Conservation (phyloP, 2,113 vertebrate species). For the Tachuris rubrigastra region DNA sequence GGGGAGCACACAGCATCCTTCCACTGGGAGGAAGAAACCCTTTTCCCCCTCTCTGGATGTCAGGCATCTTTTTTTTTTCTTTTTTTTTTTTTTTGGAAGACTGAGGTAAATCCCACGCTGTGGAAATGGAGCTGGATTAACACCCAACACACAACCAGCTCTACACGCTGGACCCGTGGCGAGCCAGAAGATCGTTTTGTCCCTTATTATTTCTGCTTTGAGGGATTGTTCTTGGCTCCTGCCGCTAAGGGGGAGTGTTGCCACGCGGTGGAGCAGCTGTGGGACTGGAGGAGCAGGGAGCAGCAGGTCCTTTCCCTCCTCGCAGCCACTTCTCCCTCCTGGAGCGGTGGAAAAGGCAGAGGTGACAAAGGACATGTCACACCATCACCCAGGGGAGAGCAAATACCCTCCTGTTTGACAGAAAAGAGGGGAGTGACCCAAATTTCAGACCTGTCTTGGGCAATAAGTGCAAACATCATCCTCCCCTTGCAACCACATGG, state of each 20-base stretch:
- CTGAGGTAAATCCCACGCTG: rapidly evolving
- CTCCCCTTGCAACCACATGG: rapidly evolving
- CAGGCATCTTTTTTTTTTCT: not conserved
- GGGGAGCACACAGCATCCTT: not conserved
- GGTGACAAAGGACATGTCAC: rapidly evolving
- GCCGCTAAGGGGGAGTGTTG: conserved; percentile 49
- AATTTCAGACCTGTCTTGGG: rapidly evolving
- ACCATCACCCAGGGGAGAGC: not conserved
- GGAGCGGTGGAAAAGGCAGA: not conserved
- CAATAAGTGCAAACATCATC: not conserved
- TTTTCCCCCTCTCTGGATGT: not conserved
- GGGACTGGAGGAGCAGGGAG: rapidly evolving
- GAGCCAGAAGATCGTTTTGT: not conserved
- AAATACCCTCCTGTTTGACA: rapidly evolving
- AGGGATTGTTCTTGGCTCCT: not conserved
- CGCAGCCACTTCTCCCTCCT: rapidly evolving
- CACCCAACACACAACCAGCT: not conserved
- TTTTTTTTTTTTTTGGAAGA: not conserved
- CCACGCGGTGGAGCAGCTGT: not conserved
- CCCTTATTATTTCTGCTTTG: not conserved
- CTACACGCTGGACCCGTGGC: rapidly evolving
- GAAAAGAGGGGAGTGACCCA: rapidly evolving
- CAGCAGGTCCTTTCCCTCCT: not conserved
- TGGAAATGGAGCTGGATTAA: not conserved
- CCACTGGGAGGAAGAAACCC: rapidly evolving